Percentiles rank a stretch among this genome's conserved stretches.
These are phyloP conservation scores for Trididemnum nubilum DNA, from an alignment of 23 tunicate species.

Conservation along the genomic window DNA sequence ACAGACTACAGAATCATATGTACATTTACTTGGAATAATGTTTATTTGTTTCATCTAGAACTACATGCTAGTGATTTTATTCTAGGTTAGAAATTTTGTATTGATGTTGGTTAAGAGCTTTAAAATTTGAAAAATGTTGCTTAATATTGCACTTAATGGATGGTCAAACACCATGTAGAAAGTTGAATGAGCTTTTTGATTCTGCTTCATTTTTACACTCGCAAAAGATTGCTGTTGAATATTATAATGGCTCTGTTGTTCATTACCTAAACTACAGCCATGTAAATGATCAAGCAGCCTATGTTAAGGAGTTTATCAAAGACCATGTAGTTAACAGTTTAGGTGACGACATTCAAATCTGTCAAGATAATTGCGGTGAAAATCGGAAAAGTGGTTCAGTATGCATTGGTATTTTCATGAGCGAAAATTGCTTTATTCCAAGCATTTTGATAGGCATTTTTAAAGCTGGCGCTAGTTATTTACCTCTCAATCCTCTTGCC, in stretches of 20 bases:
- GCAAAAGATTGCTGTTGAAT: conserved; percentile 32
- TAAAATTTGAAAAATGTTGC: too few relatives aligned
- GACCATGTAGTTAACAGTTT: background rate
- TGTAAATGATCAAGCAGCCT: background rate
- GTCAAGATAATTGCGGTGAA: too few relatives aligned
- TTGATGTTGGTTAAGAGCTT: too few relatives aligned
- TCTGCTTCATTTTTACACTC: background rate
- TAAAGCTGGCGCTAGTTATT: conserved; percentile 38
- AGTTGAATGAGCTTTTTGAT: conserved; percentile 16
- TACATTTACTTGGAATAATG: too few relatives aligned
- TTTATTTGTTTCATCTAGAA: too few relatives aligned
- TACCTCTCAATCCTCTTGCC: conserved; percentile 37
- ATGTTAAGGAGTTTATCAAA: background rate
- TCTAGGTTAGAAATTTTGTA: too few relatives aligned
- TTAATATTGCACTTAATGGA: too few relatives aligned
- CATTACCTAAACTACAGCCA: conserved; percentile 8
- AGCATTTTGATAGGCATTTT: conserved; percentile 45
- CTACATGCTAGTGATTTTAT: too few relatives aligned
- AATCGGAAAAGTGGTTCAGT: too few relatives aligned
- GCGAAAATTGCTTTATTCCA: conserved; percentile 29
- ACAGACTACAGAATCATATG: too few relatives aligned
- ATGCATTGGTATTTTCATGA: conserved; percentile 44
- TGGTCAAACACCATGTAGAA: background rate
- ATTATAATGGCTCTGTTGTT: background rate
- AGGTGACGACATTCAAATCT: too few relatives aligned